Base-by-base conservation (phyloP, 2,888 invertebrate species). In the Caenorhabditis uteleia region DNA sequence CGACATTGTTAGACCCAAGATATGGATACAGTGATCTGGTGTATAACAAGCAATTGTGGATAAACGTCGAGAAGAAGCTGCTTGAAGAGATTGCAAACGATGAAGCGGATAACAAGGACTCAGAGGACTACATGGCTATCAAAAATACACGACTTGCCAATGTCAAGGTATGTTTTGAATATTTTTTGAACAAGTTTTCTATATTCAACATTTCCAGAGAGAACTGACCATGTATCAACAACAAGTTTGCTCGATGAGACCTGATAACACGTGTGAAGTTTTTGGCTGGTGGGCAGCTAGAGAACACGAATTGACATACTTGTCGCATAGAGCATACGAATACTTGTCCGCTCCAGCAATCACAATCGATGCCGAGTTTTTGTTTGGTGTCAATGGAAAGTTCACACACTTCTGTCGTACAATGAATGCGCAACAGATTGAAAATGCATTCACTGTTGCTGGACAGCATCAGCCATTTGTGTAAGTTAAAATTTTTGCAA, bases 301-400 rank as follows among this genome's bases (percentile, higher is more conserved):
- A 14, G 27, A 40, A 8, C n/a, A 8, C 3, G 36, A 55, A n/a
- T 16, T 61, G 40, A 29, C 26, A 2, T 26, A 45, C 7, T 18
- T 61, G n/a, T 26, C 25, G 1, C 34, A 45, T 6, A 36, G 50
- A n/a, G 38, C 61, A 10, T 21, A 51, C 2, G 62, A 62, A 21
- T 46, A 40, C 31, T 25, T 62, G 12, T 56, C 62, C 0, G 36
- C 47, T 21, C 62, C 62, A 10, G 62, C 62, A 4, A 51, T 56
- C 3, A 12, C 48, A 2, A 38, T 62, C 12, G 48, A 51, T 26
- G 27, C 51, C 1, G 31, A 33, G 7, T 33, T 21, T 26, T 53
- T 29, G 6, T 62, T 62, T 27, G 25, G 23, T 4, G n/a, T 33
- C 6, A 16, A 27, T n/a, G 62, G 62, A 48, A 56, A 51, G 23